These are phyloP conservation scores for Euclidia mi DNA, from an alignment of 2,888 invertebrate genomes.

Conservation along the genomic window DNA sequence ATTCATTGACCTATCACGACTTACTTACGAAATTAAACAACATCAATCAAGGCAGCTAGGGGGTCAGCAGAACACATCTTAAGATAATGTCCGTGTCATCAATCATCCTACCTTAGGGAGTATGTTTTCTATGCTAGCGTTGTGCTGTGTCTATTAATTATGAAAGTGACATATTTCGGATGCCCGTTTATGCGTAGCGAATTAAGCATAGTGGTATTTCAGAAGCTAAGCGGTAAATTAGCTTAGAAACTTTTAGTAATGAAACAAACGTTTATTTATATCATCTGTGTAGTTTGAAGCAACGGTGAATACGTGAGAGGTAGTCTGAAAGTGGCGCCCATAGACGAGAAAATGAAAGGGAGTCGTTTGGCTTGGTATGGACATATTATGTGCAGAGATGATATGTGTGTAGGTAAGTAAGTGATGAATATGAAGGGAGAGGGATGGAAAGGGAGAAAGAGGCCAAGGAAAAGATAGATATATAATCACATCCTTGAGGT, in stretches of 20 bases:
- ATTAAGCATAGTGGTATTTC: not conserved
- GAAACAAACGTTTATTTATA: too few relatives aligned
- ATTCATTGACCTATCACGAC: slow-evolving; percentile 9
- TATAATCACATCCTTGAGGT: too few relatives aligned
- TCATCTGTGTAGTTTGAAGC: too few relatives aligned
- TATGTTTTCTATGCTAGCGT: slow-evolving; percentile 12
- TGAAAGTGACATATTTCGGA: slow-evolving; percentile 11
- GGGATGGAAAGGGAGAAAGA: too few relatives aligned
- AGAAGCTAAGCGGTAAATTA: not conserved
- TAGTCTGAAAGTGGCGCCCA: too few relatives aligned
- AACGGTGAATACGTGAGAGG: too few relatives aligned
- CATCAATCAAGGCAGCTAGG: slow-evolving; percentile 18
- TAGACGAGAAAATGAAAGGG: too few relatives aligned
- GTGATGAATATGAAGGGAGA: too few relatives aligned
- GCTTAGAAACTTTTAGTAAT: not conserved
- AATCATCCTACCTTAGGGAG: slow-evolving; percentile 20
- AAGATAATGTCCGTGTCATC: slow-evolving; percentile 18
- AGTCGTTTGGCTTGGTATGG: too few relatives aligned
- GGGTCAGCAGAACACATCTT: slow-evolving; percentile 16
- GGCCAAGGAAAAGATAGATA: too few relatives aligned
- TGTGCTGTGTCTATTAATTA: slow-evolving; percentile 18
- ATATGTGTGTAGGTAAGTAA: too few relatives aligned
- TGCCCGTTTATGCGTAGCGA: slow-evolving; percentile 1
- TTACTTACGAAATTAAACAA: slow-evolving; percentile 16
- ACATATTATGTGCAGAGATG: too few relatives aligned